phyloP scores from a whole-genome alignment of 92 coral and sea anemone genomes.

The Meandrina meandrites region DNA sequence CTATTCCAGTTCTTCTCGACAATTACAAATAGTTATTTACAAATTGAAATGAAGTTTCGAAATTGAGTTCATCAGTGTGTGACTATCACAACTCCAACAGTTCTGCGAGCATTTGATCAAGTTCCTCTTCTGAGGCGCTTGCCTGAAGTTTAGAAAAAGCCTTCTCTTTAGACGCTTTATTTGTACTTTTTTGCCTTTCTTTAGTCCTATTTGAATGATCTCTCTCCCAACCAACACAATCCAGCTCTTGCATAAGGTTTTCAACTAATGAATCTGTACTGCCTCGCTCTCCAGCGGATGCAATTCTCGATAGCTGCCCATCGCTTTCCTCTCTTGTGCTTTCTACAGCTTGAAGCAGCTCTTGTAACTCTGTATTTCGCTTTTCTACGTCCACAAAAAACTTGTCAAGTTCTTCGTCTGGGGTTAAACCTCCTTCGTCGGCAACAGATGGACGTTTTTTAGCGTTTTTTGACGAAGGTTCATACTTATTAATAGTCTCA shows the following conservation, averaged over 20 bases:
- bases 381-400: constrained; percentile 38
- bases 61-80: not conserved
- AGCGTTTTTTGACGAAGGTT: constrained; percentile 26
- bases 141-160: constrained; percentile 1
- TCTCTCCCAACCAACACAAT: not conserved
- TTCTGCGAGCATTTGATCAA: constrained; percentile 40
- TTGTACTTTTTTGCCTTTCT: not conserved
- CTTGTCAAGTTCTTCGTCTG: constrained; percentile 33
- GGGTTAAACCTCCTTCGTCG: not conserved
- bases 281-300: constrained; percentile 13
- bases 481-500: constrained; percentile 3
- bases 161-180: not conserved
- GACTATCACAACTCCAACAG: constrained; percentile 16
- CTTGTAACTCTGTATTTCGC: constrained; percentile 36
- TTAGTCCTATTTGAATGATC: not conserved
- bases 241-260: constrained; percentile 29
- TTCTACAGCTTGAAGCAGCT: constrained; percentile 29
- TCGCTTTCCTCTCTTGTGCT: constrained; percentile 15
- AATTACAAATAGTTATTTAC: not conserved
- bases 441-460: constrained; percentile 8
- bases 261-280: constrained; percentile 35
- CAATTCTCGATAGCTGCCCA: not conserved
- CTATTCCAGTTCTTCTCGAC: not conserved
- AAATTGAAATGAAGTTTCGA: not conserved
- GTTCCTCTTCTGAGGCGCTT: constrained; percentile 32